Base-by-base conservation (phyloP, 2,888 invertebrate genomes). In the Mimachlamys varia region DNA sequence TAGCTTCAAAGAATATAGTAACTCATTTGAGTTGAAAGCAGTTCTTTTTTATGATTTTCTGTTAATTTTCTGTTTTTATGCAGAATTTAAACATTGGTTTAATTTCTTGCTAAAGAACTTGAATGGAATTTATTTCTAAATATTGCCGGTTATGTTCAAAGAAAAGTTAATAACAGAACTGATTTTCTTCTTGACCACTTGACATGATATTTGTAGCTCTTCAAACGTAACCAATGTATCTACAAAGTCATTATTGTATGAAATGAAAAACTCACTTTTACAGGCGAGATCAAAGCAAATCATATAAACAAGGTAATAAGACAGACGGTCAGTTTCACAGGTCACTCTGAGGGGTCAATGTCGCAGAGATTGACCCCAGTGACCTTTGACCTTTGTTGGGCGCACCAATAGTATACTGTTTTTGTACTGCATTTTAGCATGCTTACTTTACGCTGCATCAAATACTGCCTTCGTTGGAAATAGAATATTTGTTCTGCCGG, bases 301-400 rank as follows among this genome's bases (percentile, higher is more conserved):
- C 76, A 13, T 76, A 76, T 76, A 76, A 76, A 17, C 76, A 76
- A 76, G 76, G 76, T 76, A 76, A 76, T 76, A 76, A 33, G 27
- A 76, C 76, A 33, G 33, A 76, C 7, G 76, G 76, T 76, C 76
- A 33, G 7, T 33, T 76, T 1, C 33, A 76, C 0, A 76, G 76
- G 76, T 76, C 33, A 53, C 13, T 17, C 17, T 53, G 19, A 33
- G 76, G 76, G 76, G 76, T 76, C 76, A 76, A 1, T 76, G 76
- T 27, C 76, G 7, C 4, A 76, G 76, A 33, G 76, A 76, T 33
- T 76, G 76, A 33, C 76, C 33, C 33, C 33, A 76, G 76, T 33
- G 76, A 76, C 76, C 76, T 76, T 33, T 76, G 76, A 76, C 76
- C 76, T 76, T 76, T 76, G 76, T 33, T 33, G 27, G 76, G 27